Base-by-base conservation (phyloP, 2,888 invertebrate genomes). In the Trachelus iudaicus region DNA sequence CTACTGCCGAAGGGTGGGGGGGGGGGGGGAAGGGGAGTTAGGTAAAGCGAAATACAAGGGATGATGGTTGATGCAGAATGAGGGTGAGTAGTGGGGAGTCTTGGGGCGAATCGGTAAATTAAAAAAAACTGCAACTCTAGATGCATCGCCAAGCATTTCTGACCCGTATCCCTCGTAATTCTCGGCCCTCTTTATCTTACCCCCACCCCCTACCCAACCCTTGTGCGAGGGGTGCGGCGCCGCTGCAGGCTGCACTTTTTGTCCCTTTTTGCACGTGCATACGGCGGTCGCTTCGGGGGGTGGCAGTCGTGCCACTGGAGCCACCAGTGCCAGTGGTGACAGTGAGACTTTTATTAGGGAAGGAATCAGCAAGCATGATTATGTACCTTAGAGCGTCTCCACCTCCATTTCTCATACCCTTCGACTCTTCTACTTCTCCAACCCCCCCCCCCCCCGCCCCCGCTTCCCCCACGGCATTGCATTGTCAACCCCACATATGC, bases 291-390 rank as follows among this genome's bases (percentile, higher is more conserved):
- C 74, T 69, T 76, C 69, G 76, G 56, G 56, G 75, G 74, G 11
- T 31, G 73, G 80, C 69, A 33, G 40, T 69, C 69, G 69, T 69
- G 69, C 15, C 33, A 69, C 33, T 30, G 73, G 69, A 74, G 79
- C 75, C 71, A 83, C 83, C 81, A 78, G 69, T 40, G 71, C 75
- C 76, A 75, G 56, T 75, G 56, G 75, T 87, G 87, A 87, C 90
- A 90, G 89, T 87, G 89, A 89, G 90, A 90, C 90, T 91, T 91
- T 91, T 91, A 91, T 91, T 91, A 91, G 91, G 89, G 89, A 91
- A 91, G 89, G 87, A 91, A 89, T 90, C 90, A 91, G 90, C 90
- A 89, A 90, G 90, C 90, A 88, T 90, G 90, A 91, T 91, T 91
- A 91, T 91, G 89, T 91, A 91, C 91, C 91, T 90, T 90, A 90